phyloP scores from a whole-genome alignment of 2,888 invertebrate species.

The Nemurella pictetii region DNA sequence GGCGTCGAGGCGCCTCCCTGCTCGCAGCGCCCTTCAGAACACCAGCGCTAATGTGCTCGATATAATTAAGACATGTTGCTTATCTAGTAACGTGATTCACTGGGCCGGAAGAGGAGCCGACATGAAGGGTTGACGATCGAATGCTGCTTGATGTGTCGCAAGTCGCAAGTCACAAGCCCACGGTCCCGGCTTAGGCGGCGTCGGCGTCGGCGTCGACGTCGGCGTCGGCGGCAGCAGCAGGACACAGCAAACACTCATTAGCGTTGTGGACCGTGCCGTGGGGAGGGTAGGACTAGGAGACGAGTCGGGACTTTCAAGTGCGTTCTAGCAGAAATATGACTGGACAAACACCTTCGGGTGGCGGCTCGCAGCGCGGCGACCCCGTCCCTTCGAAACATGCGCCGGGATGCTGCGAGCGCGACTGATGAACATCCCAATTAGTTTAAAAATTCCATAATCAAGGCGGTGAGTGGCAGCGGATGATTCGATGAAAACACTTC shows the following conservation, averaged over 20 bases:
- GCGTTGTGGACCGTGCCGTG: background rate
- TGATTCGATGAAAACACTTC: background rate
- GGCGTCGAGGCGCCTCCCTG: background rate
- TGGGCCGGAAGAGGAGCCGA: background rate
- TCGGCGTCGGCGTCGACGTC: no score
- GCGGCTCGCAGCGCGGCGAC: background rate
- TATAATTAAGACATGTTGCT: conserved; percentile 15
- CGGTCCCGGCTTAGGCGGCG: no score
- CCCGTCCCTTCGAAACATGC: background rate
- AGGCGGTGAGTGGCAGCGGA: background rate
- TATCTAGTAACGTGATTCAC: background rate
- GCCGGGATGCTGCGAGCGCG: background rate
- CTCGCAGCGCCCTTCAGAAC: background rate
- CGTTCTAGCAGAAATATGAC: background rate
- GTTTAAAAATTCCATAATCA: background rate
- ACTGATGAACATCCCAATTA: background rate
- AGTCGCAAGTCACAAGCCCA: no score
- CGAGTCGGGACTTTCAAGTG: background rate
- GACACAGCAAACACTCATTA: conserved; percentile 23
- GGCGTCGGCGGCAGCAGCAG: no score
- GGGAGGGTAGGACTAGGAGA: background rate
- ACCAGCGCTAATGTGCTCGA: background rate
- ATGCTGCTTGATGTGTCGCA: background rate
- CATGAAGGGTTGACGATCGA: background rate
- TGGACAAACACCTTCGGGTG: background rate